phyloP scores from a whole-genome alignment of 2,888 invertebrate genomes.

The Ochlodes sylvanus region DNA sequence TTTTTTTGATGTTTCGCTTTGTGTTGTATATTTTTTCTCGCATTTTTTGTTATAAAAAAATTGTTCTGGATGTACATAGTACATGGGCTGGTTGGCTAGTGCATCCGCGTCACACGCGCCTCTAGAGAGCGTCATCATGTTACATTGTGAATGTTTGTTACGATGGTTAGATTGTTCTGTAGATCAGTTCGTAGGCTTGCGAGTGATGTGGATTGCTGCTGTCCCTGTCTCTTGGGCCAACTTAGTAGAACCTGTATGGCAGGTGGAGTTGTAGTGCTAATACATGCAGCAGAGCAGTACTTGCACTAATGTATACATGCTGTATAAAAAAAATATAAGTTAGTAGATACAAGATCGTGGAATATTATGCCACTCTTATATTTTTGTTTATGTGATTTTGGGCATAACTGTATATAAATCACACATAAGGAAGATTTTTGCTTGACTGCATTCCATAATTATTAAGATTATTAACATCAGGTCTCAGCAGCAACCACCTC shows the following conservation, averaged over 20 bases:
- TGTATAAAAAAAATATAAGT: too few relatives aligned
- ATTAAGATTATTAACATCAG: constrained; percentile 5
- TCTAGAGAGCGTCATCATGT: constrained; percentile 63
- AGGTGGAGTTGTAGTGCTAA: not conserved
- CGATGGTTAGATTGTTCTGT: constrained; percentile 56
- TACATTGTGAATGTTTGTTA: constrained; percentile 63
- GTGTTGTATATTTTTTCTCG: constrained; percentile 39
- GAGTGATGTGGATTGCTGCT: constrained; percentile 35
- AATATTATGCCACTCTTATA: too few relatives aligned
- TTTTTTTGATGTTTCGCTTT: constrained; percentile 20
- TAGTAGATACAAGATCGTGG: too few relatives aligned
- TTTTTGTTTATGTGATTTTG: too few relatives aligned
- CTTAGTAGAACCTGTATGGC: not conserved
- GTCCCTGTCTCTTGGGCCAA: not conserved
- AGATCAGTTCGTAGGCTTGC: constrained; percentile 47
- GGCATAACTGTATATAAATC: too few relatives aligned
- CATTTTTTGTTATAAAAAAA: constrained; percentile 58
- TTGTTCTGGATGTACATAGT: constrained; percentile 77
- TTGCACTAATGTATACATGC: too few relatives aligned
- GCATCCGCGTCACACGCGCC: constrained; percentile 71
- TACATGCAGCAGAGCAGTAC: not conserved
- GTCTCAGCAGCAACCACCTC: constrained; percentile 16
- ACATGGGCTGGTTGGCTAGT: constrained; percentile 72
- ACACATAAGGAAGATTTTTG: too few relatives aligned
- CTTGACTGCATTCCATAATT: too few relatives aligned